Evolutionary conservation across 2,797 vertebrate species (phyloP), one percentile per base, ranked within the genome.

Genomic region (Lagodon rhomboides): DNA sequence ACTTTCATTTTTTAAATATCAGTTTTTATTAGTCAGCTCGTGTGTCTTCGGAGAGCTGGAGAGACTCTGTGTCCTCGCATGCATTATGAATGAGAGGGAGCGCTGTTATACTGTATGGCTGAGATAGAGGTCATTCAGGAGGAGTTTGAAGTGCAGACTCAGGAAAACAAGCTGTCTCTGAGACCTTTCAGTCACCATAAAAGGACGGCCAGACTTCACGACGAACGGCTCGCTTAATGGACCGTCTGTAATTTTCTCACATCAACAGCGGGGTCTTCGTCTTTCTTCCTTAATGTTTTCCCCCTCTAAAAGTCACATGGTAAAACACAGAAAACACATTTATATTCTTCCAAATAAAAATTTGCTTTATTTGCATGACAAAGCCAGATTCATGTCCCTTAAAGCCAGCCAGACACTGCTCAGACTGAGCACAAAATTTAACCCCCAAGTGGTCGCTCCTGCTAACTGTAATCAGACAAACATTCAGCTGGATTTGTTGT

Each of bases 1-100:
- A 69, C 80, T 68, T 80, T 83, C 65, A 79, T 86, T 91, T 83
- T 34, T 82, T 70, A 85, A 86, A 86, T 84, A 90, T 91, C 88
- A 74, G 59, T 79, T 88, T 87, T 85, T 88, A 89, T 87, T 87
- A 83, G 81, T 73, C 75, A 22, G 69, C 78, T 77, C 38, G 3
- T 88, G 74, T 71, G 80, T 92, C 83, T 84, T 63, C 55, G 50
- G 66, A 47, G 79, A 75, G 62, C 74, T 53, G 49, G 27, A 50
- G 74, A 63, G 75, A 68, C 61, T 56, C 50, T 68, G 69, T 70
- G 80, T 84, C 72, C 75, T 72, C 53, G 1, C 7, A 75, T 90
- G 79, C 81, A 77, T 90, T 86, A 88, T 91, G 80, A 86, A 92
- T 86, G 82, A 86, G 80, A 61, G 12, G 43, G 25, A 73, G 74